Base-by-base conservation (phyloP, 2,113 vertebrate species). In the Rhinopomastus cyanomelas region DNA sequence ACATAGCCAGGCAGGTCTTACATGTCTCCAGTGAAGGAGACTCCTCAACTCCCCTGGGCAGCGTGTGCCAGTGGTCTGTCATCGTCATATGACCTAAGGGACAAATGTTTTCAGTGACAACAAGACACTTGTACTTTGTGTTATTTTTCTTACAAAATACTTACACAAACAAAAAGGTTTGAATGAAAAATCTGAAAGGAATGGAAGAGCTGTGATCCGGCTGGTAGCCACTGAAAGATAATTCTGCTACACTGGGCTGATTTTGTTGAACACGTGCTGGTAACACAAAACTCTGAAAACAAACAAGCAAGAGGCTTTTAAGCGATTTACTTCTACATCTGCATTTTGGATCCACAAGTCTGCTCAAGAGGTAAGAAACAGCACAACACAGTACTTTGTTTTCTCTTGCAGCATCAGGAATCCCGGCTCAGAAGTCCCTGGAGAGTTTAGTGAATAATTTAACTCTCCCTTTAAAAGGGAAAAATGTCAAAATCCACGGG, bases 401-500 rank as follows among this genome's bases (percentile, higher is more conserved):
- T 93, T 77, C 85, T 49, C 30, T 88, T 76, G 91, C 36, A 75
- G 76, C 52, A 87, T 94, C 68, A 77, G 49, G 68, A 95, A 92
- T 79, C 7, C 29, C 56, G 78, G 46, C 48, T 83, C 81, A 80
- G 48, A 37, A 91, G 21, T 49, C 78, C 88, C 88, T 52, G 0
- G 71, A 81, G 84, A 92, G 5, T 52, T 85, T 56, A 61, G 72
- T 87, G 68, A 87, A 94, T 95, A 89, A 93, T 94, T 88, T 78
- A 87, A 82, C 90, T 92, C 78, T 72, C 6, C 12, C 8, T 75
- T 34, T 89, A 85, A 94, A 90, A 74, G 6, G 39, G 8, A 80
- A 88, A 90, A 93, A 82, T 65, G 44, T 79, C 85, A 85, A 94
- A 94, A 88, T 76, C 49, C 23, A 77, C 64, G 85, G 20, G 20